Percentiles rank a stretch among this genome's conserved stretches.
Conservation (phyloP, 2,888 invertebrate genomes). For the Anthophora plumipes region DNA sequence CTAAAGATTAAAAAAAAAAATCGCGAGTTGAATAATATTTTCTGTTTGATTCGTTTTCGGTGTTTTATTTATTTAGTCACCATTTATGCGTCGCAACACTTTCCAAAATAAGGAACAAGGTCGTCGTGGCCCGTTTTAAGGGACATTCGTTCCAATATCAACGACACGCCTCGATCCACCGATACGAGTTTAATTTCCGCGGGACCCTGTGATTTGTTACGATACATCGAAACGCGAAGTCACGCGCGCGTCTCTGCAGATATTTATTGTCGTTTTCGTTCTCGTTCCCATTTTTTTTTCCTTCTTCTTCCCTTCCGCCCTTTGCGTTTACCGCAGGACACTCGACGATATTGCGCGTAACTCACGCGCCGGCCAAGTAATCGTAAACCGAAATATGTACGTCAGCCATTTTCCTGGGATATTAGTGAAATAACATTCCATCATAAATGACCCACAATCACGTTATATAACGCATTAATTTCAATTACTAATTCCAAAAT, state of each 20-base stretch:
- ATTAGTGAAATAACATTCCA: no score
- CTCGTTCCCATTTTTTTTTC: neutral
- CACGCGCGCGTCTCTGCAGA: slow-evolving; percentile 34
- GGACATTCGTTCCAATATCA: slow-evolving; percentile 45
- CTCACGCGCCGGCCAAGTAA: slow-evolving; percentile 45
- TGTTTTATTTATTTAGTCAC: no score
- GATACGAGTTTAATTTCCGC: slow-evolving; percentile 53
- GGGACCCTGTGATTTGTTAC: slow-evolving; percentile 39
- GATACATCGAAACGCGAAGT: slow-evolving; percentile 47
- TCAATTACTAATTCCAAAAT: no score
- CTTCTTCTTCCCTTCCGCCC: neutral
- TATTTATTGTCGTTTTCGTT: slow-evolving; percentile 51
- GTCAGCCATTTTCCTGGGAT: neutral
- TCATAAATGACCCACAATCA: no score
- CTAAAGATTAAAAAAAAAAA: no score
- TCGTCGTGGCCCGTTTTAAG: neutral
- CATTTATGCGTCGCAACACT: no score
- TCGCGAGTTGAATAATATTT: no score
- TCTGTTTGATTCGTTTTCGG: no score
- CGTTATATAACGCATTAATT: no score
- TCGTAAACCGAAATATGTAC: slow-evolving; percentile 38
- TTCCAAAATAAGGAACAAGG: slow-evolving; percentile 11
- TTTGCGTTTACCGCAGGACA: slow-evolving; percentile 17
- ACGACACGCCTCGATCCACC: slow-evolving; percentile 30
- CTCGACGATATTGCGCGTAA: slow-evolving; percentile 49